These are phyloP conservation scores for Lapara coniferarum DNA, from an alignment of 2,888 invertebrate species.

Conservation along the genomic window DNA sequence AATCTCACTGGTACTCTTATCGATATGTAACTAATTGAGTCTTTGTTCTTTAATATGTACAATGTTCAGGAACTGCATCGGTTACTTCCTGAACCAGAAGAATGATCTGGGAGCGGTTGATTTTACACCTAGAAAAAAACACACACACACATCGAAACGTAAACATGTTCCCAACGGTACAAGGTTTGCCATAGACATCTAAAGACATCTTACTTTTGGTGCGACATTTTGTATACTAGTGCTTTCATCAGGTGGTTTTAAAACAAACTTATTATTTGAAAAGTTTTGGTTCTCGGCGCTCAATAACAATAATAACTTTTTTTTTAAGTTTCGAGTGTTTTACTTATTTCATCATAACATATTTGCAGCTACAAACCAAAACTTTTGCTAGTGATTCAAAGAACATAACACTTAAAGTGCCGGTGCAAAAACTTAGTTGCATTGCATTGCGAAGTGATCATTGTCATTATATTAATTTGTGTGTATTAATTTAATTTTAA, in stretches of 20 bases:
- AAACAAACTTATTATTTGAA: slow-evolving; percentile 17
- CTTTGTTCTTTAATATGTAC: slow-evolving; percentile 82
- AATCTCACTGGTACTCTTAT: slow-evolving; percentile 82
- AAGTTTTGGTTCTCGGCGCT: slow-evolving; percentile 2
- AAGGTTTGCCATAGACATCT: slow-evolving; percentile 25
- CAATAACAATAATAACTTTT: background rate
- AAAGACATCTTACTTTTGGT: slow-evolving; percentile 21
- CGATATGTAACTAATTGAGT: slow-evolving; percentile 80
- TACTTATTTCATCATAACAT: too few species aligned
- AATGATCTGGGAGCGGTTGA: slow-evolving; percentile 83
- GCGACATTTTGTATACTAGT: slow-evolving; percentile 26
- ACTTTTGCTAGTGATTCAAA: slow-evolving; percentile 18
- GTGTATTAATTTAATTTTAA: slow-evolving; percentile 26
- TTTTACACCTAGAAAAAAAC: slow-evolving; percentile 82
- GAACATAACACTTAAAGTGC: slow-evolving; percentile 16
- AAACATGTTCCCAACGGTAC: slow-evolving; percentile 62
- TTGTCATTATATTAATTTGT: slow-evolving; percentile 23
- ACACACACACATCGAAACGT: slow-evolving; percentile 74
- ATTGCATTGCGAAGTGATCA: slow-evolving; percentile 20
- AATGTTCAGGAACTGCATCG: slow-evolving; percentile 76
- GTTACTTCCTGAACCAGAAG: slow-evolving; percentile 84
- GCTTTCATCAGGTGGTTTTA: slow-evolving; percentile 33
- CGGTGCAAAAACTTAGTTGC: slow-evolving; percentile 29
- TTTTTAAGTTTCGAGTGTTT: background rate
- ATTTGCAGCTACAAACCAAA: slow-evolving; percentile 7